A percentile compares a stretch with the other conserved stretches of the same genome.
These are phyloP conservation scores for Pseudeuparius sepicola DNA, from an alignment of 2,888 invertebrate genomes.

Conservation along the genomic window DNA sequence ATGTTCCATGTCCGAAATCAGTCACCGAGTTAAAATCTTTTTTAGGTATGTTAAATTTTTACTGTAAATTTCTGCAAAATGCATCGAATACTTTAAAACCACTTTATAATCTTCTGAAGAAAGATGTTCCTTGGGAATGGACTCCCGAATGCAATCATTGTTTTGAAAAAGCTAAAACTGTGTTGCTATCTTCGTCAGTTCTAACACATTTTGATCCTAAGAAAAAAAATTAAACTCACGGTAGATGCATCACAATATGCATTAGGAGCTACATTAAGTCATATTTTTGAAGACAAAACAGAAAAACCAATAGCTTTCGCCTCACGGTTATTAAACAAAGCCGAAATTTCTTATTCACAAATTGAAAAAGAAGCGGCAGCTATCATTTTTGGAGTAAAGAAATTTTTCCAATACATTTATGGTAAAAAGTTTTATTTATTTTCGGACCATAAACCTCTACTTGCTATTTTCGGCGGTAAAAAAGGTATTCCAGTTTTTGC, in stretches of 20 bases:
- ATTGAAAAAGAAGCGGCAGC: conserved; percentile 18
- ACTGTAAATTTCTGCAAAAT: too few species aligned
- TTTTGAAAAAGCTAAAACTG: too few species aligned
- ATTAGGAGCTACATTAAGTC: neutral
- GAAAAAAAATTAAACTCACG: neutral
- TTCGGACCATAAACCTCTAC: conserved; percentile 14
- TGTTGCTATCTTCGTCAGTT: too few species aligned
- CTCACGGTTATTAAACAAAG: neutral
- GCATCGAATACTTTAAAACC: too few species aligned
- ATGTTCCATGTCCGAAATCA: too few species aligned
- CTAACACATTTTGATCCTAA: conserved; percentile 1
- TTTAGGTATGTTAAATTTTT: too few species aligned
- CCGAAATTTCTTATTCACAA: conserved; percentile 13
- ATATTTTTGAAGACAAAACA: neutral
- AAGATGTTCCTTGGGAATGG: too few species aligned
- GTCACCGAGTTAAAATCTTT: too few species aligned
- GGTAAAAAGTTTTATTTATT: conserved; percentile 7
- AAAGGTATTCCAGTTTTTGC: conserved; percentile 1
- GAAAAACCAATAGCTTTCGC: conserved; percentile 1
- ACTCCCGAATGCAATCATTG: too few species aligned
- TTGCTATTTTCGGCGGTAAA: conserved; percentile 11
- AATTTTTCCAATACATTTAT: neutral
- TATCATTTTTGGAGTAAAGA: conserved; percentile 15
- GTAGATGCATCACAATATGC: neutral
- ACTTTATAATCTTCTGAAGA: too few species aligned